Evolutionary conservation across 2,888 invertebrate genomes (phyloP), one percentile per base, ranked within the genome.

Genomic region (Hololepta plana): DNA sequence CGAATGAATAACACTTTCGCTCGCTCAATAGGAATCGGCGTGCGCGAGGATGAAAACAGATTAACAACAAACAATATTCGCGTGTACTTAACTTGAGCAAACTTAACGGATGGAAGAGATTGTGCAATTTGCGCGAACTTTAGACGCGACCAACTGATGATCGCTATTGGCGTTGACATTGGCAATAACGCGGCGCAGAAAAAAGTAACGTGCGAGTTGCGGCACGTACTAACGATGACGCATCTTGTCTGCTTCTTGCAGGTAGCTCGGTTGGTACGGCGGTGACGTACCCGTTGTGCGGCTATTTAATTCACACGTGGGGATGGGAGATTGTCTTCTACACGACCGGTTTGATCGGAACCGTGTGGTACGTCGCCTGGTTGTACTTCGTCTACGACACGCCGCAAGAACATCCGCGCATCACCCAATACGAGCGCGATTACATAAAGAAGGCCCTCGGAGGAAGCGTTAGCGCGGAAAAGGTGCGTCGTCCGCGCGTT

Each of bases 271-370:
- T 73, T 2, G 73, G 72, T 5, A 65, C 67, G 11, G 72, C 71
- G 0, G 33, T 72, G 9, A 72, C 74, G 5, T 73, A 73, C 46
- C 73, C 76, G 1, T 49, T 77, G 29, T 74, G 75, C 35, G 76
- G 76, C 2, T 58, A 64, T 32, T 60, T 80, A 6, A 70, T 70
- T 26, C 62, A 63, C 31, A 50, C 53, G 40, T 64, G 62, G 29
- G 71, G 72, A 3, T 81, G 80, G 80, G 70, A 72, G 38, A 62
- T 66, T 35, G 73, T 72, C 1, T 80, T 77, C 46, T 67, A 76
- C 41, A 52, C 69, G 4, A 68, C 67, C 8, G 72, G 70, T 5
- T 38, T 58, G 1, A 39, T 72, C 3, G 72, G 70, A 3, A 54
- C 64, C 1, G 15, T 67, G 5, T 81, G 81, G 80, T 75, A 62